Evolutionary conservation across 2,797 vertebrate genomes (phyloP), one percentile per base, ranked within the genome.

Genomic region (Falco biarmicus): DNA sequence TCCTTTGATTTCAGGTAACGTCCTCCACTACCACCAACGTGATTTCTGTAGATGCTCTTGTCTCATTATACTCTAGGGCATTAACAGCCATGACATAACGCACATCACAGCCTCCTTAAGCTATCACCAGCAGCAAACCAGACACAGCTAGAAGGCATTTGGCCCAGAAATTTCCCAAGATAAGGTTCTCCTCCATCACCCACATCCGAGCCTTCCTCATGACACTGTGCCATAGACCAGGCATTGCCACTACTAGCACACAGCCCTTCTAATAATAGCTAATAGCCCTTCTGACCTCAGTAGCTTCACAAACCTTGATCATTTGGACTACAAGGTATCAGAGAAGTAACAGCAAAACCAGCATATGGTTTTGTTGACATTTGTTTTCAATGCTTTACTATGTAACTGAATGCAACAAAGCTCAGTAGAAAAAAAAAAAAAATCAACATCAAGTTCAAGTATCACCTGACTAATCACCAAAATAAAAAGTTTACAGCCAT

Each of bases 21-120:
- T 70, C 14, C n/a, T 57, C 79, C 50, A 51, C 20, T 22, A n/a
- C 54, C 15, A 24, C 20, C 4, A 3, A 18, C 32, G 9, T 2
- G 1, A 26, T 9, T 43, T 71, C 51, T 43, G 18, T 8, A n/a
- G 32, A 51, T 25, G 43, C 9, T 51, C n/a, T 68, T 54, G 16
- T 22, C 16, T 26, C 51, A 41, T 18, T 0, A 0, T 34, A 18
- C 34, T 15, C 70, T 5, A 59, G n/a, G 45, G 25, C 4, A 2
- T 16, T 51, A 57, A 76, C 19, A 57, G 21, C 54, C 16, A 6
- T 0, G 4, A 19, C 25, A 50, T 1, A 39, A 39, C 37, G 8
- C 16, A 37, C 34, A 50, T 39, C 65, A n/a, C 53, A 4, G 59
- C 20, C 32, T 61, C 59, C 68, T 57, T 9, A 48, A 41, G 5